Conservation (phyloP, 2,797 vertebrate genomes). For the Pogonophryne albipinna region DNA sequence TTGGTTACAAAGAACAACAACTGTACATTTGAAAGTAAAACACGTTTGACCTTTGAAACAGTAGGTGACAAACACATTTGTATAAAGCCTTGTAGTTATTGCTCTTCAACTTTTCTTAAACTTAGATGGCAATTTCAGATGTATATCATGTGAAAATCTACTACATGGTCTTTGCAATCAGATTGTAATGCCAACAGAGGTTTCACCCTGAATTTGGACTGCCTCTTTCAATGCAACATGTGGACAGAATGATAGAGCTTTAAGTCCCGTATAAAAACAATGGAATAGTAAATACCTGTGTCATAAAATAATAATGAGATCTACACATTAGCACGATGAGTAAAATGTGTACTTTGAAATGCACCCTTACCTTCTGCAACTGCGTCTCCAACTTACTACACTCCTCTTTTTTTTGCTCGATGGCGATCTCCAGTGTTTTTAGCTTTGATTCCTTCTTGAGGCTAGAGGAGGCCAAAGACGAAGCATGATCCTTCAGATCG, state of each 20-base stretch:
- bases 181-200: neutral
- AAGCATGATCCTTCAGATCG: conserved; percentile 98
- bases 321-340: neutral
- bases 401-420: conserved; percentile 99
- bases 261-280: neutral
- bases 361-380: conserved; percentile 94
- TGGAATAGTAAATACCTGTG: neutral
- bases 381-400: conserved; percentile 99
- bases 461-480: conserved; percentile 95
- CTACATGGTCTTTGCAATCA: neutral
- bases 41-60: neutral
- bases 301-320: conserved; percentile 15
- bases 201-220: neutral
- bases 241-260: neutral
- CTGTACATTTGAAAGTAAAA: neutral
- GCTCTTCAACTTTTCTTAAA: neutral
- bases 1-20: neutral
- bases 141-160: neutral
- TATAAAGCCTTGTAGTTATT: neutral
- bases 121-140: conserved; percentile 3
- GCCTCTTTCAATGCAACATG: neutral
- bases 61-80: neutral
- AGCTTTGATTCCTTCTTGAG: conserved; percentile 99
- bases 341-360: conserved; percentile 7
- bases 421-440: conserved; percentile 98